Percentiles rank a stretch among this genome's conserved stretches.
phyloP scores from a whole-genome alignment of 2,888 invertebrate genomes.

The Drosophila bunnanda region DNA sequence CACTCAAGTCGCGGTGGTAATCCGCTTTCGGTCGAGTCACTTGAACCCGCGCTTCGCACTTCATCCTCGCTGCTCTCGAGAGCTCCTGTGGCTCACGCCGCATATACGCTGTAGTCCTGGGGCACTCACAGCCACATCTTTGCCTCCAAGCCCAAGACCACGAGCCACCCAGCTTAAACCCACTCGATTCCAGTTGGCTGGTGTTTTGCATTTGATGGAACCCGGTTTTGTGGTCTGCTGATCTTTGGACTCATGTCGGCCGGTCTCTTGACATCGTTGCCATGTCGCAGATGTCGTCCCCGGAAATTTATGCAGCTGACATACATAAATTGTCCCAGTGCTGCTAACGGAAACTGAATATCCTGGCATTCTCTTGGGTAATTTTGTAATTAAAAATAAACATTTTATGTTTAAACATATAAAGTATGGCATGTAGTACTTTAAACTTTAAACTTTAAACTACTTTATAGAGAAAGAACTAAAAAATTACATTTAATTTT shows the following conservation, averaged over 20 bases:
- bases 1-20: constrained; percentile 67
- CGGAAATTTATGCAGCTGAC: constrained; percentile 24
- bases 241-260: constrained; percentile 51
- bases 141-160: neutral
- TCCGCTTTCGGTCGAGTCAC: constrained; percentile 72
- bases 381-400: neutral
- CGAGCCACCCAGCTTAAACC: constrained; percentile 3
- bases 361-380: neutral
- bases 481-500: too few species aligned
- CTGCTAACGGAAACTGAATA: neutral
- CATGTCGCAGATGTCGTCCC: constrained; percentile 20
- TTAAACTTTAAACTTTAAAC: neutral
- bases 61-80: constrained; percentile 41
- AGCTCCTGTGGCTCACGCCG: constrained; percentile 43
- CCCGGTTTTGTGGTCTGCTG: constrained; percentile 57
- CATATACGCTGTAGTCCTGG: constrained; percentile 60
- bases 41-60: constrained; percentile 67
- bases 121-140: constrained; percentile 12
- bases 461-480: too few species aligned
- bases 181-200: constrained; percentile 72
- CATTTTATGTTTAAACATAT: neutral
- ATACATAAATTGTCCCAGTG: constrained; percentile 19
- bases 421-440: neutral
- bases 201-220: constrained; percentile 61
- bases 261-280: constrained; percentile 62